Conservation (phyloP, 2,797 vertebrate species). For the Darevskia mixta region DNA sequence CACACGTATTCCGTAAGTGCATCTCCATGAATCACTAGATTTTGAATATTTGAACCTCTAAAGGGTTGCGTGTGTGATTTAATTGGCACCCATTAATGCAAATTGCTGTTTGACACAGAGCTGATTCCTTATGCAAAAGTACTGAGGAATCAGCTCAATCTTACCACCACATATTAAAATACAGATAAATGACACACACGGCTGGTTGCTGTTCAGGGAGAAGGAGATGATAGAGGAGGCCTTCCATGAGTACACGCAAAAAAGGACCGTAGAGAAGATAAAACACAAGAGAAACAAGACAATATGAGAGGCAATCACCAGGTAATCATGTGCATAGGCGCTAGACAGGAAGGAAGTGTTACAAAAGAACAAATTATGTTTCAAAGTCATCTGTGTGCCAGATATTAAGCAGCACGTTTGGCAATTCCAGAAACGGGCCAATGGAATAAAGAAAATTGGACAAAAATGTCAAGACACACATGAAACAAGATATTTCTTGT, state of each 20-base stretch:
- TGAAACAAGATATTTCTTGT: slow-evolving; percentile 21
- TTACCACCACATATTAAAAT: slow-evolving; percentile 17
- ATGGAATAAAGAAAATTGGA: slow-evolving; percentile 24
- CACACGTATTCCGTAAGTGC: background rate
- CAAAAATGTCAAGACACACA: slow-evolving; percentile 31
- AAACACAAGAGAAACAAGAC: slow-evolving; percentile 54
- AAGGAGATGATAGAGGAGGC: slow-evolving; percentile 59
- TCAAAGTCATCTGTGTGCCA: slow-evolving; percentile 32
- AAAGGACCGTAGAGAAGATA: slow-evolving; percentile 57
- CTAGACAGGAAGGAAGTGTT: slow-evolving; percentile 56
- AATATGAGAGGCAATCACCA: slow-evolving; percentile 54
- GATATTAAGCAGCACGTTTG: slow-evolving; percentile 10
- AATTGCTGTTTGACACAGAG: slow-evolving; percentile 56
- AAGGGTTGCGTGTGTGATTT: background rate
- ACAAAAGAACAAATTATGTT: slow-evolving; percentile 37
- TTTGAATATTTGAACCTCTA: slow-evolving; percentile 25
- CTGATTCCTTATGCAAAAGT: slow-evolving; percentile 47
- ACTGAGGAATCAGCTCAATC: slow-evolving; percentile 33
- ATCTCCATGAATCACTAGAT: slow-evolving; percentile 6
- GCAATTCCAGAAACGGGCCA: slow-evolving; percentile 42
- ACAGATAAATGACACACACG: slow-evolving; percentile 45
- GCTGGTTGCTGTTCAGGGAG: slow-evolving; percentile 43
- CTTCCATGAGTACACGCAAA: slow-evolving; percentile 62
- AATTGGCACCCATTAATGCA: slow-evolving; percentile 44
- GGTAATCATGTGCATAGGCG: slow-evolving; percentile 62